Base-by-base conservation (phyloP, 1,140 invertebrate species). In the Leptopilina boulardi region DNA sequence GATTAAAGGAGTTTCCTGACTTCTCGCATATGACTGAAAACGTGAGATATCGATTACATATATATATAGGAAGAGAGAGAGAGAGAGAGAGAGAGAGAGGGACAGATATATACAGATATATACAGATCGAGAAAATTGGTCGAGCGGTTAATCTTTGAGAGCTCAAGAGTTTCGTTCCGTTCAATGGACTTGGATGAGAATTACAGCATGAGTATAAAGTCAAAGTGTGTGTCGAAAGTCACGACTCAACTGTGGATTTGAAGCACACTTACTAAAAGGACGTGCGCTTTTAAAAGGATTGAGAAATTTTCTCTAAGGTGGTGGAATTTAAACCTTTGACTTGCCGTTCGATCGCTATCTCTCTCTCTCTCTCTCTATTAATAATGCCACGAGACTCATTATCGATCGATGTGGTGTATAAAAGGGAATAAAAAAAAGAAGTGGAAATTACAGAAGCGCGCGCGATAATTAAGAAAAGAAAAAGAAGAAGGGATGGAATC, bases 1-100 rank as follows among this genome's bases (percentile, higher is more conserved):
- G 85, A 84, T 87, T 85, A 86, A 78, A 78, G 78, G 79, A 78
- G 82, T 80, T 75, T 38, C 70, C 71, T 77, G 66, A 70, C 73
- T 76, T 79, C 85, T 81, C 77, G 73, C 21, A 4, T 11, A 23
- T 30, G 19, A 34, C 59, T 66, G 59, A 30, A 30, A 34, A 66
- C 4, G 23, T n/a, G 26, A 66, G 23, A 30, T 66, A 66, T 66
- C 59, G 59, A 66, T 66, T 66, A n/a, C n/a, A n/a, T n/a, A n/a
- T n/a, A n/a, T n/a, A n/a, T n/a, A 66, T 30, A 66, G 34, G 34
- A 9, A 34, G 26, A 23, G 59, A 5, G 26, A 66, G n/a, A n/a
- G n/a, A n/a, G n/a, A n/a, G n/a, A n/a, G n/a, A n/a, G n/a, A n/a
- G n/a, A n/a, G n/a, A n/a, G n/a, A n/a, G n/a, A n/a, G n/a, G n/a